Conservation (phyloP, 2,797 vertebrate species). For the Halcyon leucocephala region DNA sequence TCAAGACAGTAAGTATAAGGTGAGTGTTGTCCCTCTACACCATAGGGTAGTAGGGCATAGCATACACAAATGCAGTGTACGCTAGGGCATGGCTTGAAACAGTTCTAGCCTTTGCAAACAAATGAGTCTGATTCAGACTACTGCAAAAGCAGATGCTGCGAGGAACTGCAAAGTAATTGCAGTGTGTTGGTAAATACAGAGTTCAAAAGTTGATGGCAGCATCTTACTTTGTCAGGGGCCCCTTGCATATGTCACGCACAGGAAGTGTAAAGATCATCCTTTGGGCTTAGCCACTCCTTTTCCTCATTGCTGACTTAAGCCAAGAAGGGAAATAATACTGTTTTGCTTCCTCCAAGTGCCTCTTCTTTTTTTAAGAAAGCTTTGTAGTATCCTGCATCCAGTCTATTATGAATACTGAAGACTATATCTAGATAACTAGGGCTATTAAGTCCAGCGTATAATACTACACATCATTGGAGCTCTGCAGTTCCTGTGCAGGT, state of each 20-base stretch:
- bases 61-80: too few species aligned
- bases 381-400: not conserved
- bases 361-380: not conserved
- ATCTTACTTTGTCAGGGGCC: not conserved
- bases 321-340: not conserved
- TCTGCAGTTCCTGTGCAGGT: not conserved
- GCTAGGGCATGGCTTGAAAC: not conserved
- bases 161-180: not conserved
- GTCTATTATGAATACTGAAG: not conserved
- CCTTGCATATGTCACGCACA: not conserved
- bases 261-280: not conserved
- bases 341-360: not conserved
- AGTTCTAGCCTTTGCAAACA: not conserved
- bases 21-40: conserved; percentile 38
- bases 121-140: not conserved
- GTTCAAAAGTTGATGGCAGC: not conserved
- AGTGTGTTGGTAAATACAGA: not conserved
- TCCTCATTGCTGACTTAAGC: not conserved
- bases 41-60: rapidly evolving
- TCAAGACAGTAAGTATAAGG: conserved; percentile 62
- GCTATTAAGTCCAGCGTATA: not conserved
- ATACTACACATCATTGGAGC: not conserved
- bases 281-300: not conserved
- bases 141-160: not conserved
- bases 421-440: too few species aligned